Evolutionary conservation across 2,888 invertebrate species (phyloP).

Genomic region (Megamerina dolium): DNA sequence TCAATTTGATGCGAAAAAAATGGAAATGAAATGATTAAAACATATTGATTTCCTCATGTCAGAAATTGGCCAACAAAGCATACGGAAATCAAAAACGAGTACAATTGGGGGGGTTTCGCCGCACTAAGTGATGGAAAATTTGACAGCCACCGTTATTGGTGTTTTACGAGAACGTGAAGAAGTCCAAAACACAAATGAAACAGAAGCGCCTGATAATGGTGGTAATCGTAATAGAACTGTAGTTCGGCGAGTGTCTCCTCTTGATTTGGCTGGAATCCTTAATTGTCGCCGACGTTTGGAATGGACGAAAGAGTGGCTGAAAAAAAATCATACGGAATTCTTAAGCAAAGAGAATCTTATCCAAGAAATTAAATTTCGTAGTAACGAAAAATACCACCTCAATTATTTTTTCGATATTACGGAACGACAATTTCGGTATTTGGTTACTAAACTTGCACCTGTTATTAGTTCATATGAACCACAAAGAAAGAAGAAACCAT

Average conservation of each 20-base stretch:
- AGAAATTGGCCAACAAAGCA: no score
- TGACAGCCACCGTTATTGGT: constrained; percentile 44
- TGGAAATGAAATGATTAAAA: no score
- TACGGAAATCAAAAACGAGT: no score
- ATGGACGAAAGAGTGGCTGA: constrained; percentile 46
- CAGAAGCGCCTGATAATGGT: constrained; percentile 24
- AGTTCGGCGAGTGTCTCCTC: constrained; percentile 27
- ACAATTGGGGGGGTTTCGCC: no score
- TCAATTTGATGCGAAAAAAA: no score
- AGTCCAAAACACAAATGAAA: constrained; percentile 30
- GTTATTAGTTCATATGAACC: constrained; percentile 45
- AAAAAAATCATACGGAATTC: constrained; percentile 43
- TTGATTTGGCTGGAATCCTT: constrained; percentile 42
- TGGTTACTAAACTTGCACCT: constrained; percentile 42
- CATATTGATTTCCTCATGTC: no score
- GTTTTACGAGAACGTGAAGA: constrained; percentile 42
- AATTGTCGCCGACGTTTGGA: constrained; percentile 42
- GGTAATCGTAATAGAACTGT: constrained; percentile 10
- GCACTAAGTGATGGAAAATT: constrained; percentile 37
- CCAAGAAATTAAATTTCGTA: constrained; percentile 42
- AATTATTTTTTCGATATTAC: constrained; percentile 46
- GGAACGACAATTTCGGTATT: constrained; percentile 44
- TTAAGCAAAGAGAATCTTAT: constrained; percentile 43
- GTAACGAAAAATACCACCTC: constrained; percentile 43
- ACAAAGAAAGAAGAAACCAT: constrained; percentile 44